A percentile compares a stretch with the other conserved stretches of the same genome.
Conservation (phyloP, 2,797 vertebrate genomes). For the Argya squamiceps region DNA sequence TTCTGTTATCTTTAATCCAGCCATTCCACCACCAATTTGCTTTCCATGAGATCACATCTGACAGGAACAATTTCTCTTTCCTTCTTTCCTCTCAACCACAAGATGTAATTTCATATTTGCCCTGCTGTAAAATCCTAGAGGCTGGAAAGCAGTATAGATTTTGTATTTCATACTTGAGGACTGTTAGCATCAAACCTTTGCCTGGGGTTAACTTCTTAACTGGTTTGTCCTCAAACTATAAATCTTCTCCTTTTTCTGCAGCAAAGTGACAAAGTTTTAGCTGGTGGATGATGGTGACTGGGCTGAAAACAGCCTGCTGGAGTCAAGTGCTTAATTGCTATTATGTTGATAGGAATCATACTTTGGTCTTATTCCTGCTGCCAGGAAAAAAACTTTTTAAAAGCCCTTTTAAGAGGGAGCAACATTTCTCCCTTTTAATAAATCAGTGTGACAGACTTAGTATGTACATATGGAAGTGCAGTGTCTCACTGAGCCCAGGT, state of each 20-base stretch:
- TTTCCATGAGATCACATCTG: not conserved
- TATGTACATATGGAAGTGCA: rapidly evolving
- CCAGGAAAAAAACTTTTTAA: not conserved
- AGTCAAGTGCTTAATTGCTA: not conserved
- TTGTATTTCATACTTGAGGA: not conserved
- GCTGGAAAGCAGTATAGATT: not conserved
- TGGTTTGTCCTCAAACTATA: not conserved
- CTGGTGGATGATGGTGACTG: not conserved
- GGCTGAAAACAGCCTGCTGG: not conserved
- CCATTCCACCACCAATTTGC: not conserved
- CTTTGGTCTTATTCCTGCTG: not conserved
- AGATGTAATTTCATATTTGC: not conserved
- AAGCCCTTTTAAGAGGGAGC: not conserved
- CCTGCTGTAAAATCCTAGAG: not conserved
- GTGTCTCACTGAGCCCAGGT: not conserved
- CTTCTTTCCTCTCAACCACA: not conserved
- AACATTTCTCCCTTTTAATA: not conserved
- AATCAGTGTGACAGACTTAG: not conserved
- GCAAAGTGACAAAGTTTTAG: not conserved
- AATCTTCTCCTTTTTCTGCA: not conserved
- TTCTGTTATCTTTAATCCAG: not conserved
- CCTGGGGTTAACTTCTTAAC: not conserved
- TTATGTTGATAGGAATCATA: not conserved
- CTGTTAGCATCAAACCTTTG: not conserved
- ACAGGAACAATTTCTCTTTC: not conserved